Evolutionary conservation across 2,888 invertebrate genomes (phyloP).

Genomic region (Parnassius orleans): DNA sequence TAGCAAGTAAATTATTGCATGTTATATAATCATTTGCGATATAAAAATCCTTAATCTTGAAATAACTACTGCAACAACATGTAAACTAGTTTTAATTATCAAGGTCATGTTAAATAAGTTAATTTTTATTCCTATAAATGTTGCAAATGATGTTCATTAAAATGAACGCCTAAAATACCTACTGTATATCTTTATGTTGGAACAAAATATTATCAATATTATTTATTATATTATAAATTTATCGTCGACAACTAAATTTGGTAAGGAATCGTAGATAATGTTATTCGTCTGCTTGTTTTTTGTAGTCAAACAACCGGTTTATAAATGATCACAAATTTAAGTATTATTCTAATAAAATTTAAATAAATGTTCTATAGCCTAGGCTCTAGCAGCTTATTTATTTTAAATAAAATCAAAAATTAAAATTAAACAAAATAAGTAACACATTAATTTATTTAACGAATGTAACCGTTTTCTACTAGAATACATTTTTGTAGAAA

Average conservation of each 20-base stretch:
- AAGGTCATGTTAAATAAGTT: background rate
- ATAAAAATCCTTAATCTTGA: background rate
- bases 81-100: background rate
- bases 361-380: too few species aligned
- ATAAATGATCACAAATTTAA: background rate
- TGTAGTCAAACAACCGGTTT: slow-evolving; percentile 5
- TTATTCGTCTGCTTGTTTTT: background rate
- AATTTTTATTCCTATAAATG: too few species aligned
- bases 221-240: slow-evolving; percentile 1
- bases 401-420: too few species aligned
- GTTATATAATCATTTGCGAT: background rate
- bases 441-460: too few species aligned
- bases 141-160: too few species aligned
- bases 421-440: too few species aligned
- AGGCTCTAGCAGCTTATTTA: too few species aligned
- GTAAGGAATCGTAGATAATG: background rate
- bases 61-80: background rate
- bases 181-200: background rate
- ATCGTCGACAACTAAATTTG: slow-evolving; percentile 1
- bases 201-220: background rate
- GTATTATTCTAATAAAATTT: too few species aligned
- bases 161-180: too few species aligned
- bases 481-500: too few species aligned
- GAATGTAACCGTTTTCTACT: too few species aligned
- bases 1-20: too few species aligned